Base-by-base conservation (phyloP, 1,140 invertebrate species). In the Cherax quadricarinatus region DNA sequence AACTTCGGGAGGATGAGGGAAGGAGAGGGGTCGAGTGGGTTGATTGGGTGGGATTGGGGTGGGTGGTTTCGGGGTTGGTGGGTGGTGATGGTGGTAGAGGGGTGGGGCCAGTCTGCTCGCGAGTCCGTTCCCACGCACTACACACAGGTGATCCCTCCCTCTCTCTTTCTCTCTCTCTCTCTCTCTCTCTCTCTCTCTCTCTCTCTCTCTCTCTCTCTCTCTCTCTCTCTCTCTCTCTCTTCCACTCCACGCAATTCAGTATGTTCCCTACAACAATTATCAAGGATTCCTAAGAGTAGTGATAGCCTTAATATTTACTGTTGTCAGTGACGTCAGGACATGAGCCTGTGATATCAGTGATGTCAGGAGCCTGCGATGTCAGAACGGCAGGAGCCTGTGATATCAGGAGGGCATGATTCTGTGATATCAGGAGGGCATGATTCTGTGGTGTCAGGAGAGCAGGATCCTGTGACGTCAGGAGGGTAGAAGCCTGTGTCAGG, bases 81-180 rank as follows among this genome's bases (percentile, higher is more conserved):
- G 41, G 41, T 41, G 49, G 51, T 49, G 73, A 73, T 10, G 41
- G 79, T 49, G 53, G 86, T 24, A 41, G 49, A 18, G n/a, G 80
- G 53, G 79, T 70, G 80, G 85, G 51, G 83, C 24, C 3, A n/a
- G 41, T 0, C 41, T 9, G 87, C 83, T 85, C 83, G 83, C 83
- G 83, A 51, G 57, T 85, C 70, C 30, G 83, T 85, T 85, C 83
- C 83, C 83, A 85, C 83, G 83, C 83, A 60, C 60, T 24, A 30
- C 41, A 62, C 24, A 70, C 83, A 85, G 83, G 83, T 85, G 83
- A 85, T 49, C 83, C 2, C 30, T 41, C 30, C 2, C 30, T 41
- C 30, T 41, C 30, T 41, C 30, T 41, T 2, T 41, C 30, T 41
- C 30, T 41, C n/a, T 41, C 30, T 41, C 30, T 41, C 30, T 41